Conservation (phyloP, 2,888 invertebrate species). For the Pandemis corylana region DNA sequence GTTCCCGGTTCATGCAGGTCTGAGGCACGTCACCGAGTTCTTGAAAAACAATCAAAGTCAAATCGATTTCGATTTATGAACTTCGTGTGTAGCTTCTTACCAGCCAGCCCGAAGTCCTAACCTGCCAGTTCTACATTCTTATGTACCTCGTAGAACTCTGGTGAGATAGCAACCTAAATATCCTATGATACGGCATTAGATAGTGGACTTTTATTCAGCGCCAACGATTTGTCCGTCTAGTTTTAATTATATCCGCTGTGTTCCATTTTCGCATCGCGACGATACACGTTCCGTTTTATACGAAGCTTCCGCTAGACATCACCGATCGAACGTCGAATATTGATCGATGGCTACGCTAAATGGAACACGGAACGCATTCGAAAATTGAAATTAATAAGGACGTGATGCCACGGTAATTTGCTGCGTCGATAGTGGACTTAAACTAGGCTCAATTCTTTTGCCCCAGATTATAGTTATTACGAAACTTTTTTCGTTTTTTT, state of each 20-base stretch:
- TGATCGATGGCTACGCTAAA: conserved; percentile 50
- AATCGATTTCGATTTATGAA: too few relatives aligned
- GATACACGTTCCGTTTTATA: conserved; percentile 57
- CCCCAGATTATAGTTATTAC: neutral
- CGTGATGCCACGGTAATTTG: conserved; percentile 60
- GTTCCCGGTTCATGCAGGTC: too few relatives aligned
- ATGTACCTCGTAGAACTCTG: neutral
- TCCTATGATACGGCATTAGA: neutral
- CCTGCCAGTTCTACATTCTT: too few relatives aligned
- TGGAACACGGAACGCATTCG: conserved; percentile 40
- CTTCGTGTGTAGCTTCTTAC: too few relatives aligned
- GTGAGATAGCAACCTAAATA: neutral
- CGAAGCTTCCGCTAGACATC: conserved; percentile 70
- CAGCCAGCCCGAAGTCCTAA: too few relatives aligned
- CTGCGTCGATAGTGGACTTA: conserved; percentile 41
- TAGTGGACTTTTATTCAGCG: conserved; percentile 61
- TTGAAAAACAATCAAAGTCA: too few relatives aligned
- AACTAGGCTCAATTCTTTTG: neutral
- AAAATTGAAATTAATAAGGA: conserved; percentile 35
- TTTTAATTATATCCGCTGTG: conserved; percentile 83
- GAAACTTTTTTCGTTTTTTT: neutral
- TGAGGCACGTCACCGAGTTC: too few relatives aligned
- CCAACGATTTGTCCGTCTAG: conserved; percentile 74
- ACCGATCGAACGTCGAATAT: conserved; percentile 66
- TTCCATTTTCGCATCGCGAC: conserved; percentile 78